Percentiles rank a stretch among this genome's conserved stretches.
Evolutionary conservation across 2,888 invertebrate species (phyloP).

Genomic region (Chymomyza procnemis): DNA sequence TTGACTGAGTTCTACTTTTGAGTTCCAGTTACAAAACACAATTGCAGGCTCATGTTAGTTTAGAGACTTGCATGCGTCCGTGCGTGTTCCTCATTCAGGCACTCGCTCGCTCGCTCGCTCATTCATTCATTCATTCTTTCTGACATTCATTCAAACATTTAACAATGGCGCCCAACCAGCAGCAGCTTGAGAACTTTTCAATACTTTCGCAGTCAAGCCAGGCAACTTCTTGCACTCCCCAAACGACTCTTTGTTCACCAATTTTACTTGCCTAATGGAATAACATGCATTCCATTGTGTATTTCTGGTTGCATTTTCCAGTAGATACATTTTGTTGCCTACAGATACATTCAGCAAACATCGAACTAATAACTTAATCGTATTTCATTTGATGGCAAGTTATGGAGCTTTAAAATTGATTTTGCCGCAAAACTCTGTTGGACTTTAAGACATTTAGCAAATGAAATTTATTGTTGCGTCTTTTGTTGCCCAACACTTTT

Average conservation of each 20-base stretch:
- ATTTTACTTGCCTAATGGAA: slow-evolving; percentile 50
- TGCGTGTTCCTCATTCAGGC: no score
- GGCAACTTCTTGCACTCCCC: not conserved
- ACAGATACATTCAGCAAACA: slow-evolving; percentile 16
- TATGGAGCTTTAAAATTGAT: not conserved
- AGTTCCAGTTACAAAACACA: not conserved
- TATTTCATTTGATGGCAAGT: slow-evolving; percentile 37
- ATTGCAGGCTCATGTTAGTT: not conserved
- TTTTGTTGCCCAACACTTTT: not conserved
- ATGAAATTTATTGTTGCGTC: not conserved
- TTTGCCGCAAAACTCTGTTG: not conserved
- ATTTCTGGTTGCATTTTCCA: slow-evolving; percentile 14
- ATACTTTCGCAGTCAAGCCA: not conserved
- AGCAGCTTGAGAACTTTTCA: slow-evolving; percentile 15
- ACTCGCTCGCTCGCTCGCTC: no score
- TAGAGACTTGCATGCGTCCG: not conserved
- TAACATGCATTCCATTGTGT: slow-evolving; percentile 40
- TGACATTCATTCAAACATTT: slow-evolving; percentile 18
- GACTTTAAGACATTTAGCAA: no score
- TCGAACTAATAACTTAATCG: slow-evolving; percentile 21
- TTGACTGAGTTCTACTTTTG: not conserved
- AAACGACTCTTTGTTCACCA: not conserved
- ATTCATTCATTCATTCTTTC: slow-evolving; percentile 5
- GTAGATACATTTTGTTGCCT: not conserved
- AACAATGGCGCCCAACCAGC: slow-evolving; percentile 16